Evolutionary conservation across 1,140 invertebrate species (phyloP).

Genomic region (Nasonia longicornis): DNA sequence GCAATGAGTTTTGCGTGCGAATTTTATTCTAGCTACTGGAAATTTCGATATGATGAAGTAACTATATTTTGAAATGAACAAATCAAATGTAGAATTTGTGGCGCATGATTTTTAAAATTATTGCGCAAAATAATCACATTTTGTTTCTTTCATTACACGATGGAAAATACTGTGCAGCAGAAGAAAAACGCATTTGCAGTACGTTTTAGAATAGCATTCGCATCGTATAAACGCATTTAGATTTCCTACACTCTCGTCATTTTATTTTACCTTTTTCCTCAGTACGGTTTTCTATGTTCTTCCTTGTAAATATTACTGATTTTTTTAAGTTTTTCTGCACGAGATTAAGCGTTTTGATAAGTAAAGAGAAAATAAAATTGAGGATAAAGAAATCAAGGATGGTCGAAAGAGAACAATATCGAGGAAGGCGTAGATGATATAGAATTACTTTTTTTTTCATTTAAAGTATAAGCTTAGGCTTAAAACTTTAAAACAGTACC

Average conservation of each 20-base stretch:
- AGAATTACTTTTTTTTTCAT: conserved; percentile 8
- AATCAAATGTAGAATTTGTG: background rate
- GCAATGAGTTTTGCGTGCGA: background rate
- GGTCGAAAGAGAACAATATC: conserved; percentile 13
- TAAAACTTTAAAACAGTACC: conserved; percentile 29
- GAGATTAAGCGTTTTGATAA: conserved; percentile 25
- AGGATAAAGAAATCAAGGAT: conserved; percentile 32
- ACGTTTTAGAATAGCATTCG: background rate
- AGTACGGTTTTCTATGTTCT: conserved; percentile 18
- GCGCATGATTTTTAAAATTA: background rate
- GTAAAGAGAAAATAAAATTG: conserved; percentile 28
- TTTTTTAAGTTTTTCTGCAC: conserved; percentile 5
- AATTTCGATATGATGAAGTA: background rate
- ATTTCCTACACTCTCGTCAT: background rate
- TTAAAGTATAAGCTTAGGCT: conserved; percentile 26
- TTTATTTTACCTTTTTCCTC: conserved; percentile 37
- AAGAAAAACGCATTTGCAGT: background rate
- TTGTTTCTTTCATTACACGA: background rate
- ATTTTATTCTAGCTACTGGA: background rate
- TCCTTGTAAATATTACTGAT: conserved; percentile 33
- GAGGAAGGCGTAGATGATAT: conserved; percentile 17
- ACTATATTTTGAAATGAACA: no score
- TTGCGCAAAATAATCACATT: background rate
- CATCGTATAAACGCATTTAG: background rate
- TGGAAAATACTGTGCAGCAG: background rate